These are phyloP conservation scores for Capitella teleta DNA, from an alignment of 1,140 invertebrate genomes.

Conservation along the genomic window DNA sequence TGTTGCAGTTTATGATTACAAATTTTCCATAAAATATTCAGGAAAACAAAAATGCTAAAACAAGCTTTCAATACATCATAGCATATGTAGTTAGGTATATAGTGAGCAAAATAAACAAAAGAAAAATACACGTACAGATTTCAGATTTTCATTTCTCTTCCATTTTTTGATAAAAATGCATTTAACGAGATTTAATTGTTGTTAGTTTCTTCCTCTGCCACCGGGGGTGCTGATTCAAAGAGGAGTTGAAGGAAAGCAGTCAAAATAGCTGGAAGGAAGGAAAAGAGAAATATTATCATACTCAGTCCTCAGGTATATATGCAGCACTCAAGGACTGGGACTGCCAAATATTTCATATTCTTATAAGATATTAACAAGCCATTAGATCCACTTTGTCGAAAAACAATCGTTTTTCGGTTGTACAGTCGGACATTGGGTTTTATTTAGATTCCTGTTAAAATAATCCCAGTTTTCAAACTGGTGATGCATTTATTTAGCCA, in stretches of 20 bases:
- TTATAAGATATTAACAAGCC: neutral
- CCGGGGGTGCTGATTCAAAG: conserved; percentile 69
- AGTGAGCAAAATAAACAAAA: too few relatives aligned
- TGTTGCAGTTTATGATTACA: too few relatives aligned
- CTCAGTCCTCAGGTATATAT: neutral
- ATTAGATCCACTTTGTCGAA: neutral
- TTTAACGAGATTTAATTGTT: too few relatives aligned
- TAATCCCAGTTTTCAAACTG: neutral
- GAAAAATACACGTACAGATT: too few relatives aligned
- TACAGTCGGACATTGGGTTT: too few relatives aligned
- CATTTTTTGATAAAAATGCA: too few relatives aligned
- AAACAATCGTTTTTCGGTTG: too few relatives aligned
- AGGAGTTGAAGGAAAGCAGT: conserved; percentile 81
- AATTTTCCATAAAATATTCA: too few relatives aligned
- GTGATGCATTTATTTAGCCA: neutral
- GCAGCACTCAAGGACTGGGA: neutral
- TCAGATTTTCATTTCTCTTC: too few relatives aligned
- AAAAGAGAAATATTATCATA: neutral
- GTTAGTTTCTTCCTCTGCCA: neutral
- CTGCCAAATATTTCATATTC: neutral
- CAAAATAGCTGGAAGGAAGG: conserved; percentile 60
- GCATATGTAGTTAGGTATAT: too few relatives aligned
- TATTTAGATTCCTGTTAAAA: neutral
- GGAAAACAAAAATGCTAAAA: too few relatives aligned
- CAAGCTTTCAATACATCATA: too few relatives aligned